Evolutionary conservation across 2,113 vertebrate species (phyloP).

Genomic region (Sterrhoptilus dennistouni): DNA sequence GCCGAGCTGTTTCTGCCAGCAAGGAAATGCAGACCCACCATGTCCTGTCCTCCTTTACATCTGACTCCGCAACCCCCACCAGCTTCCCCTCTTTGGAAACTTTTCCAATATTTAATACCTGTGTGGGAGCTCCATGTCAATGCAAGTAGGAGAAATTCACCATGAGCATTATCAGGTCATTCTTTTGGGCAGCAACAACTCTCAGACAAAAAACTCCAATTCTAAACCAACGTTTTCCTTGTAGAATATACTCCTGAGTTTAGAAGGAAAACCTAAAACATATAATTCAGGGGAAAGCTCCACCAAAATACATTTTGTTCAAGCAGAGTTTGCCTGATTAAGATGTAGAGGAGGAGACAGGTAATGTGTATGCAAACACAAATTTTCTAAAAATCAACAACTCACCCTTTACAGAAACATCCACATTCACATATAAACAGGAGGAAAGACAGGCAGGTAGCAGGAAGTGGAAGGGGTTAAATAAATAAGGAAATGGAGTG

Average conservation of each 20-base stretch:
- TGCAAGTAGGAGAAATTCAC: neutral
- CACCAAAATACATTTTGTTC: neutral
- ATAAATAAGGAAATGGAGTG: neutral
- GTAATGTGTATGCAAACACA: fast-evolving
- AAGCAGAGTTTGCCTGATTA: neutral
- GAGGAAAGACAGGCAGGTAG: neutral
- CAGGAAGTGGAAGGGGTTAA: neutral
- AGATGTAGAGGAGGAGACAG: neutral
- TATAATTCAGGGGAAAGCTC: neutral
- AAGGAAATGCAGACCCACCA: neutral
- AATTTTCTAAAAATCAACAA: neutral
- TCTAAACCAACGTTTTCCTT: neutral
- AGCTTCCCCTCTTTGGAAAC: neutral
- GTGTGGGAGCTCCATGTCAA: fast-evolving
- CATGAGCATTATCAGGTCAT: neutral
- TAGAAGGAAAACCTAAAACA: neutral
- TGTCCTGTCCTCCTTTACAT: neutral
- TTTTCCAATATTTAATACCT: neutral
- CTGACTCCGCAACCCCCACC: neutral
- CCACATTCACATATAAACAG: fast-evolving
- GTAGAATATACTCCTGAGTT: neutral
- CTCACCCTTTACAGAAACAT: neutral
- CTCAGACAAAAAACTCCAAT: neutral
- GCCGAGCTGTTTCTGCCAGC: neutral
- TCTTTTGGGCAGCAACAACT: neutral